Base-by-base conservation (phyloP, 2,797 vertebrate genomes). In the Pagetopsis macropterus region DNA sequence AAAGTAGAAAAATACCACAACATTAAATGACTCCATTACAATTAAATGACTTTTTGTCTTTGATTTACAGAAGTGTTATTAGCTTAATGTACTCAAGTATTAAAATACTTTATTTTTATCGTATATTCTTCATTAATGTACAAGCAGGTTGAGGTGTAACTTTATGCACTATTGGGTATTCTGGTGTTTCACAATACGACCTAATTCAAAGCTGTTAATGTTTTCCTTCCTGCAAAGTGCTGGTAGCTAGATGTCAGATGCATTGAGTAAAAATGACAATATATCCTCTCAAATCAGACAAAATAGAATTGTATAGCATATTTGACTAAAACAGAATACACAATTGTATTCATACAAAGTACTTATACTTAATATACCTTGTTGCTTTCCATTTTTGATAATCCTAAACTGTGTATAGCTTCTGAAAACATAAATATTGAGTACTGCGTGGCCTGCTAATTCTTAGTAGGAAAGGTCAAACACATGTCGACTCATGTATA, bases 341-440 rank as follows among this genome's bases (percentile, higher is more conserved):
- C 19, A 46, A 14, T 2, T 37, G 19, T 50, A 16, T 8, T 46
- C 9, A 27, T 9, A 5, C 14, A 45, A 8, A 43, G 5, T 43
- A 61, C 23, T 19, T 62, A 4, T 37, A 40, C 3, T 17, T 27
- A 7, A 43, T 23, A 21, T 12, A 65, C 10, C 14, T 19, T 43
- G n/a, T 43, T 19, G 0, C n/a, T 41, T 33, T 19, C 27, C 17
- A 0, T 40, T 6, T 23, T 15, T 41, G 49, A 52, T 43, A 52
- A 52, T 48, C 13, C 9, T 0, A 65, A 52, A n/a, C 66, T 43
- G 19, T n/a, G 10, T 12, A 6, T 17, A 16, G 40, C 51, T 58
- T 55, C 46, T 48, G 16, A 44, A 64, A 49, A 27, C 21, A 57
- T 63, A 41, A 57, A 73, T 44, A 27, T 23, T 9, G 7, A 49